Evolutionary conservation across 2,888 invertebrate genomes (phyloP).

Genomic region (Dryadula phaetusa): DNA sequence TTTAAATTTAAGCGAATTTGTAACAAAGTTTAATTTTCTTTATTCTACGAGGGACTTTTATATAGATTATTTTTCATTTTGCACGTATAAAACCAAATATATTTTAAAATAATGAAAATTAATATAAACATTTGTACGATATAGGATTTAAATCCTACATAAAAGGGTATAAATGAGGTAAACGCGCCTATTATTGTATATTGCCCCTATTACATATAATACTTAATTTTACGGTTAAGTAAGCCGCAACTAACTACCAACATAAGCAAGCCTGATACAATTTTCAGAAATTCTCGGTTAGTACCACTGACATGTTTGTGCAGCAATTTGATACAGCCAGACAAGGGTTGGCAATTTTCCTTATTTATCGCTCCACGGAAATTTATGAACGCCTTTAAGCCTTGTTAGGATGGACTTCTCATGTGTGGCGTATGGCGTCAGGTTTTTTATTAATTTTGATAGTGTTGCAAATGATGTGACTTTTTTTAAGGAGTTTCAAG

Average conservation of each 20-base stretch:
- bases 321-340: constrained; percentile 70
- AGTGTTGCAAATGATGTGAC: constrained; percentile 20
- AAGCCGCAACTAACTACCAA: constrained; percentile 5
- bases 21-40: too few relatives aligned
- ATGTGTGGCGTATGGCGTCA: constrained; percentile 42
- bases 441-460: constrained; percentile 45
- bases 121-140: background rate
- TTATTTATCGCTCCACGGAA: constrained; percentile 69
- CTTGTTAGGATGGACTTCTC: constrained; percentile 48
- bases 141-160: background rate
- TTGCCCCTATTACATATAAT: background rate
- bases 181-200: background rate
- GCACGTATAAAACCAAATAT: too few relatives aligned
- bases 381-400: constrained; percentile 67
- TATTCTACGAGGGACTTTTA: too few relatives aligned
- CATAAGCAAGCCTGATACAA: constrained; percentile 30
- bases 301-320: constrained; percentile 55
- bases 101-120: too few relatives aligned
- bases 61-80: too few relatives aligned
- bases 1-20: too few relatives aligned
- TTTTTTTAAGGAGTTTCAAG: background rate
- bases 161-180: background rate
- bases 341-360: constrained; percentile 76
- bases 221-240: constrained; percentile 18
- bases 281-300: constrained; percentile 39